A percentile compares a stretch with the other conserved stretches of the same genome.
Conservation (phyloP, 2,797 vertebrate species). For the Hybognathus amarus region DNA sequence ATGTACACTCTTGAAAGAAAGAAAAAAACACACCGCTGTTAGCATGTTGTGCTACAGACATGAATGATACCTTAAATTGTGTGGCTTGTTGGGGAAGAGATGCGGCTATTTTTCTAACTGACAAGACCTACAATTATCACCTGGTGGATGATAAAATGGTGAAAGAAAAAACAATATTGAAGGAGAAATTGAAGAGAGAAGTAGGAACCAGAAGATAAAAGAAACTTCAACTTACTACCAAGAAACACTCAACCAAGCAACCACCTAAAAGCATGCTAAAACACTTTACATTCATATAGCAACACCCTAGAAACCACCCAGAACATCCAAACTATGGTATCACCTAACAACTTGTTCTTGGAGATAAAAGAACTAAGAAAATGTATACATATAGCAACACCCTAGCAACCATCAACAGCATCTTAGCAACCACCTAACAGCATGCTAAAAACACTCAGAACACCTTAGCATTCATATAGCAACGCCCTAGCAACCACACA, state of each 20-base stretch:
- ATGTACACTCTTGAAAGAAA: background rate
- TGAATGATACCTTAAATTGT: constrained; percentile 12
- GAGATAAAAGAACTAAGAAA: no score
- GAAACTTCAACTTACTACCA: background rate
- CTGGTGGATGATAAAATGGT: constrained; percentile 7
- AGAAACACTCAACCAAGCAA: background rate
- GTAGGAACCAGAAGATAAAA: background rate
- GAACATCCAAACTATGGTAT: no score
- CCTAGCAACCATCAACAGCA: no score
- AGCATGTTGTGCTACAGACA: constrained; percentile 4
- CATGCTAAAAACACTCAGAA: background rate
- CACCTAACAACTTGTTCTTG: no score
- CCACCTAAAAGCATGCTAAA: background rate
- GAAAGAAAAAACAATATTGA: background rate
- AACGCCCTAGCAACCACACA: background rate
- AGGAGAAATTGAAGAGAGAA: background rate
- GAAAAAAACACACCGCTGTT: background rate
- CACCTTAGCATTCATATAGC: background rate
- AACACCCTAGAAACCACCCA: no score
- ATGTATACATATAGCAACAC: no score
- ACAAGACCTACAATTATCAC: constrained; percentile 1
- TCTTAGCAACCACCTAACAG: no score
- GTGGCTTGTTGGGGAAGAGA: background rate
- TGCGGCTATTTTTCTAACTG: constrained; percentile 6
- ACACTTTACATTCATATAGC: no score